These are phyloP conservation scores for Malaclemys terrapin DNA, from an alignment of 2,113 vertebrate genomes.

Conservation along the genomic window DNA sequence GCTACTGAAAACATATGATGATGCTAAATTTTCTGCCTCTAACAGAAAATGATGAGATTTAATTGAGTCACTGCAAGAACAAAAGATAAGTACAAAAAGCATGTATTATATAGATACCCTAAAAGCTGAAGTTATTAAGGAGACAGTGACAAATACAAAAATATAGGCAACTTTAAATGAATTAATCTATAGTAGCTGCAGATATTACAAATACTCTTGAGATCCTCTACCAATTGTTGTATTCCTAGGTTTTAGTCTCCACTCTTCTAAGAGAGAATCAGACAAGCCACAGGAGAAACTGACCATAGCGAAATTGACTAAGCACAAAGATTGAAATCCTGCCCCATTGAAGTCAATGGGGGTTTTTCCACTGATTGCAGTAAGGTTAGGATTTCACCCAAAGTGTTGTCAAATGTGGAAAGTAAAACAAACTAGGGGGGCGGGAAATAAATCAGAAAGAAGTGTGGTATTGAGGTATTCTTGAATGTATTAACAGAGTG, in stretches of 20 bases:
- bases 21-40: neutral
- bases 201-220: neutral
- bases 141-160: neutral
- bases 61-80: neutral
- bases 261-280: neutral
- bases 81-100: neutral
- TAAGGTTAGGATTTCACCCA: neutral
- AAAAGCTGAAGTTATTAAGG: neutral
- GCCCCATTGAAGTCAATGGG: neutral
- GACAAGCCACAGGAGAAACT: neutral
- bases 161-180: neutral
- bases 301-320: neutral
- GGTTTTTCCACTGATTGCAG: neutral
- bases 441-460: neutral
- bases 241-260: neutral
- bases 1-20: neutral
- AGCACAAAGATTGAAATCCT: neutral
- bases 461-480: neutral
- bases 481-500: neutral
- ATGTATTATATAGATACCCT: neutral
- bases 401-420: neutral
- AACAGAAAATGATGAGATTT: neutral
- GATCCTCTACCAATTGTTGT: neutral
- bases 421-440: neutral
- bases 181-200: neutral